phyloP scores from a whole-genome alignment of 2,797 vertebrate species.

The Spea hammondii region DNA sequence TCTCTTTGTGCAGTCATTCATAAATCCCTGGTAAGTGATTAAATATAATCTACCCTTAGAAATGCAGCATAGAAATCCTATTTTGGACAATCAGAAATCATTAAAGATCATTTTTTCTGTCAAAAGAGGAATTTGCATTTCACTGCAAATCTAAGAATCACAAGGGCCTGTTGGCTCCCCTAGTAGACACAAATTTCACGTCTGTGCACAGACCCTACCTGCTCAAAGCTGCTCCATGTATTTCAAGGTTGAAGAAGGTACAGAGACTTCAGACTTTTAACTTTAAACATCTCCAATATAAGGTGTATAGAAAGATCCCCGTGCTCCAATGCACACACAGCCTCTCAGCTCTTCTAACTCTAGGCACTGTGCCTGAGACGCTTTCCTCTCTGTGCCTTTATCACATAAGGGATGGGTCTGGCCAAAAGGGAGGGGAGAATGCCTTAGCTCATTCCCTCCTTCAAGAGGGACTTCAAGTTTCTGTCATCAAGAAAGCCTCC shows the following conservation, averaged over 20 bases:
- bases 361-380: conserved; percentile 15
- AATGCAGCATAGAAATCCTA: no score
- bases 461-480: conserved; percentile 10
- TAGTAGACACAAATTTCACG: no score
- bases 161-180: no score
- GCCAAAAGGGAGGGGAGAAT: conserved; percentile 11
- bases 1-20: no score
- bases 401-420: conserved; percentile 28
- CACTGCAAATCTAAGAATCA: no score
- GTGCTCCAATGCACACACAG: neutral
- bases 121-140: no score
- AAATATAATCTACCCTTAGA: no score
- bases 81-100: no score
- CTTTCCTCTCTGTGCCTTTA: conserved; percentile 15
- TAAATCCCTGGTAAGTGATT: no score
- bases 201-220: conserved; percentile 14
- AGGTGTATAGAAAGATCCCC: neutral
- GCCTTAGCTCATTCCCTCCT: conserved; percentile 15
- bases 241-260: neutral
- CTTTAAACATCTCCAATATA: neutral
- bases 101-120: no score
- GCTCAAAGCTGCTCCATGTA: conserved; percentile 23
- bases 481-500: conserved; percentile 29
- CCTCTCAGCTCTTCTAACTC: neutral
- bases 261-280: neutral